phyloP scores from a whole-genome alignment of 1,140 invertebrate genomes.

The Ridgeia piscesae region DNA sequence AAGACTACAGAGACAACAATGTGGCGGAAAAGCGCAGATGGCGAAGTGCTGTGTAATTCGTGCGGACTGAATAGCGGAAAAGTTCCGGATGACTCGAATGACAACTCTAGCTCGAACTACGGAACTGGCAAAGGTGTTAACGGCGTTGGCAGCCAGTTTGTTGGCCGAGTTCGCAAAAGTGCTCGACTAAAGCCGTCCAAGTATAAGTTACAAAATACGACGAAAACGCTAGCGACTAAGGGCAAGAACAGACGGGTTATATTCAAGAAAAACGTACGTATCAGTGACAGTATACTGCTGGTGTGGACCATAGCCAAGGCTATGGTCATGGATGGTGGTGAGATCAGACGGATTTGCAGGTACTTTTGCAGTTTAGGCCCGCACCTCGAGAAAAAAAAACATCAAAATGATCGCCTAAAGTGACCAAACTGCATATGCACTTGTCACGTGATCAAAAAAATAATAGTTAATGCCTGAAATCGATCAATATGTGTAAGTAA shows the following conservation, averaged over 20 bases:
- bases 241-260: slow-evolving; percentile 11
- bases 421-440: no score
- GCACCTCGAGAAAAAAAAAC: no score
- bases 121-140: not conserved
- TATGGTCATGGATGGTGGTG: no score
- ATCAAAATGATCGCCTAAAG: no score
- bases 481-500: no score
- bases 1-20: slow-evolving; percentile 6
- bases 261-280: slow-evolving; percentile 21
- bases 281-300: no score
- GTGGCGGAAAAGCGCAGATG: slow-evolving; percentile 14
- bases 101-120: not conserved
- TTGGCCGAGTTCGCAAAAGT: slow-evolving; percentile 11
- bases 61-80: not conserved
- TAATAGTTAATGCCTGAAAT: no score
- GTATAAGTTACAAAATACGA: slow-evolving; percentile 2
- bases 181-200: slow-evolving; percentile 18
- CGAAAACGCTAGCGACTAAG: slow-evolving; percentile 11
- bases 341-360: no score
- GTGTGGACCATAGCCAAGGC: no score
- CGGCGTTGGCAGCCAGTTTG: not conserved
- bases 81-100: not conserved
- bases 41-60: slow-evolving; percentile 2
- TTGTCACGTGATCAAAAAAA: no score
- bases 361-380: no score